Base-by-base conservation (phyloP, 1,140 invertebrate genomes). In the Drosophila pruinosa region DNA sequence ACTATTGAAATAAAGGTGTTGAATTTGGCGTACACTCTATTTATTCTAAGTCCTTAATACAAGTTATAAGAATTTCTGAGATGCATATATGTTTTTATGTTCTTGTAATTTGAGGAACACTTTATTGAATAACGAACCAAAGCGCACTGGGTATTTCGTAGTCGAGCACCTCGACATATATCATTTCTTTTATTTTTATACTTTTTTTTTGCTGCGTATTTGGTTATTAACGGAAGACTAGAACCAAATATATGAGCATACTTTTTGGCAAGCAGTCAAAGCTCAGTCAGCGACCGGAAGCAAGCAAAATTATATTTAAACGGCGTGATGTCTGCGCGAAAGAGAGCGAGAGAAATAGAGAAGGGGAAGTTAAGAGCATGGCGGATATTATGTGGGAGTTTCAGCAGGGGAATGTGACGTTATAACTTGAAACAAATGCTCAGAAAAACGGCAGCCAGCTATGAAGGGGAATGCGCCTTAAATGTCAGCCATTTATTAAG, bases 401-500 rank as follows among this genome's bases (percentile, higher is more conserved):
- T 36, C 65, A 58, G 70, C 71, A 54, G 58, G 59, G 57, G 56
- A 79, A 79, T 75, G 76, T 54, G 47, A 67, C 43, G 65, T 52
- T 72, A 67, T 80, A 72, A 71, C 71, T 69, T 62, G 77, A 80
- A 80, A 80, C 77, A 80, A 80, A 79, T 62, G 71, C 77, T 75
- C 52, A 70, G 76, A 79, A 79, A 79, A 79, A 79, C 65, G 54
- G 59, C 48, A 74, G 52, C 36, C 45, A 57, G 21, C 36, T 36
- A 6, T 21, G 26, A 24, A 54, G 64, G 71, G 36, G 73, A 76
- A 69, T 78, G 65, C 71, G 76, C 71, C 69, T 71, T 78, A 79
- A 79, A 79, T 79, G 76, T 79, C 76, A 74, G 76, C 76, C 76
- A 79, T 79, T 79, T 79, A 79, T 79, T 79, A 79, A 79, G 71